Conservation (phyloP, 2,888 invertebrate species). For the Tiliacea aurago region DNA sequence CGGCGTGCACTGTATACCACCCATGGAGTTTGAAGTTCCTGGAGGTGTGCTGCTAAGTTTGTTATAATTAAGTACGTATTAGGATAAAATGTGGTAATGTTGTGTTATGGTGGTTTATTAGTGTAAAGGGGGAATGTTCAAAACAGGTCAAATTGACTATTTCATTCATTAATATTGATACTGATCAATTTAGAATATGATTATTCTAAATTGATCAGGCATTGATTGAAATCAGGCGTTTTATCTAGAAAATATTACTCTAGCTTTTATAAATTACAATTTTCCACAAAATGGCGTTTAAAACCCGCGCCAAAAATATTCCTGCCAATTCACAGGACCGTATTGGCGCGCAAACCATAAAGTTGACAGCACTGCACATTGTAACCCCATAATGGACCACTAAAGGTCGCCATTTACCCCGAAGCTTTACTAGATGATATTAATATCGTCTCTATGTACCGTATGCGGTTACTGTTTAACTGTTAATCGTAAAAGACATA, state of each 20-base stretch:
- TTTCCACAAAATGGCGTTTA: slow-evolving; percentile 12
- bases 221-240: no score
- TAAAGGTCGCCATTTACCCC: slow-evolving; percentile 67
- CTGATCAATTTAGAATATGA: not conserved
- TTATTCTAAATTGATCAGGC: no score
- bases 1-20: slow-evolving; percentile 58
- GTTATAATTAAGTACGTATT: slow-evolving; percentile 42
- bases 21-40: slow-evolving; percentile 58
- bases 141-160: not conserved
- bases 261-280: not conserved
- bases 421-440: slow-evolving; percentile 65
- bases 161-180: not conserved
- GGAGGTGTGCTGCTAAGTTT: slow-evolving; percentile 53
- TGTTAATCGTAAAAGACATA: slow-evolving; percentile 71
- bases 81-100: slow-evolving; percentile 31
- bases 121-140: not conserved
- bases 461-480: slow-evolving; percentile 70
- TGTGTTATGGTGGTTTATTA: slow-evolving; percentile 3
- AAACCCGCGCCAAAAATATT: slow-evolving; percentile 28
- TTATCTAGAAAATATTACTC: not conserved
- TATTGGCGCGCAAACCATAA: slow-evolving; percentile 57
- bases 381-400: slow-evolving; percentile 48
- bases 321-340: slow-evolving; percentile 20
- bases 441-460: slow-evolving; percentile 67
- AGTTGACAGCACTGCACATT: slow-evolving; percentile 53